These are phyloP conservation scores for Scolopax mira DNA, from an alignment of 2,113 vertebrate genomes.

Conservation along the genomic window DNA sequence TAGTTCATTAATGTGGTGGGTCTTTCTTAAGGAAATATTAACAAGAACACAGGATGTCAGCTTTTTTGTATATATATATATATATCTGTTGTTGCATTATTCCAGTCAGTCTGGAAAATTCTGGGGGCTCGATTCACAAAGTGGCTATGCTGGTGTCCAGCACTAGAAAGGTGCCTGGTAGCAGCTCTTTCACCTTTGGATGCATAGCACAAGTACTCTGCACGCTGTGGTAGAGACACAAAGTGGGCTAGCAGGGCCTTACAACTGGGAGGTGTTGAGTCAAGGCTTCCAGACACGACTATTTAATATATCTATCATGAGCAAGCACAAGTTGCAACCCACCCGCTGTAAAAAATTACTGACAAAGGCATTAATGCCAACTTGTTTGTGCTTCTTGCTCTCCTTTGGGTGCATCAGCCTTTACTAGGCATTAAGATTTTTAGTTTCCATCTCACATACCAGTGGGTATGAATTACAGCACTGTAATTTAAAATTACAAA, in stretches of 20 bases:
- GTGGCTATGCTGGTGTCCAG: accelerated
- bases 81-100: background rate
- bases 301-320: background rate
- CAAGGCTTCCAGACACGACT: background rate
- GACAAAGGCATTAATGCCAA: background rate
- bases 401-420: background rate
- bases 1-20: background rate
- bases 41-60: background rate
- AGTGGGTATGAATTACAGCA: background rate
- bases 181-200: background rate
- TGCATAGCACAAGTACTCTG: background rate
- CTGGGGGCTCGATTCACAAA: background rate
- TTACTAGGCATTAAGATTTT: background rate
- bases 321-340: background rate
- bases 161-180: background rate
- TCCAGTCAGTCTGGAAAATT: background rate
- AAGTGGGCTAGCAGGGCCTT: background rate
- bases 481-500: constrained; percentile 20
- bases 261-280: background rate
- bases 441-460: background rate
- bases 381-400: background rate
- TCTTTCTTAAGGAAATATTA: background rate
- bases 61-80: background rate
- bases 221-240: background rate
- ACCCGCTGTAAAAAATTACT: background rate